Percentiles rank a stretch among this genome's conserved stretches.
phyloP scores from a whole-genome alignment of 1,140 invertebrate species.

The Drepana arcuata region DNA sequence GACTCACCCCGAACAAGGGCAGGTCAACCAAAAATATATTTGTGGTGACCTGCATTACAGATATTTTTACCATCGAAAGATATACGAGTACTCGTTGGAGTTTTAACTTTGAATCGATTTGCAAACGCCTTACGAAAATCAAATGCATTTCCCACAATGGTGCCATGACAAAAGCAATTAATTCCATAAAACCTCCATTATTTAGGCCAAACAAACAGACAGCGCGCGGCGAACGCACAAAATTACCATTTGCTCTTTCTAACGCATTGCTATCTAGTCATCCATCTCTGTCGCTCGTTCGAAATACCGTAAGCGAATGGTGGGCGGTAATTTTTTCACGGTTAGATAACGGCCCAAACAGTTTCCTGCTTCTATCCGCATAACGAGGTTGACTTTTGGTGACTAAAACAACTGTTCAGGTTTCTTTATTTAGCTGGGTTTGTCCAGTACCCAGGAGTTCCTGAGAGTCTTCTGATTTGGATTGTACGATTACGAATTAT shows the following conservation, averaged over 20 bases:
- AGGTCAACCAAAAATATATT: too few species aligned
- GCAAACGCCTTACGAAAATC: too few species aligned
- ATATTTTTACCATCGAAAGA: too few species aligned
- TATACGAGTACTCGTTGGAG: too few species aligned
- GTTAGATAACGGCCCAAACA: constrained; percentile 19
- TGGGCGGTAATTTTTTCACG: constrained; percentile 17
- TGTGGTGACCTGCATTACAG: too few species aligned
- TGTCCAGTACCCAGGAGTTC: background rate
- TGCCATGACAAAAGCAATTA: constrained; percentile 11
- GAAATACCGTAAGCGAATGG: constrained; percentile 18
- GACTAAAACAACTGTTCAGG: constrained; percentile 5
- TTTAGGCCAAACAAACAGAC: constrained; percentile 14
- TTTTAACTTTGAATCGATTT: too few species aligned
- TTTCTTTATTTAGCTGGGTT: background rate
- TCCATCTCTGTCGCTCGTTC: constrained; percentile 14
- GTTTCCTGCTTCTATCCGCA: constrained; percentile 13
- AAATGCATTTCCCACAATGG: too few species aligned
- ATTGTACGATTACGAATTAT: too few species aligned
- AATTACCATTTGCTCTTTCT: constrained; percentile 6
- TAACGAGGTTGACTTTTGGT: constrained; percentile 14
- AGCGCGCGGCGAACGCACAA: background rate
- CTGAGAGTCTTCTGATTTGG: too few species aligned
- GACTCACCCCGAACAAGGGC: too few species aligned
- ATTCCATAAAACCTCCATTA: constrained; percentile 14
- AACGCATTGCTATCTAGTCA: background rate